A percentile compares a stretch with the other conserved stretches of the same genome.
Evolutionary conservation across 2,113 vertebrate genomes (phyloP).

Genomic region (Podocnemis expansa): DNA sequence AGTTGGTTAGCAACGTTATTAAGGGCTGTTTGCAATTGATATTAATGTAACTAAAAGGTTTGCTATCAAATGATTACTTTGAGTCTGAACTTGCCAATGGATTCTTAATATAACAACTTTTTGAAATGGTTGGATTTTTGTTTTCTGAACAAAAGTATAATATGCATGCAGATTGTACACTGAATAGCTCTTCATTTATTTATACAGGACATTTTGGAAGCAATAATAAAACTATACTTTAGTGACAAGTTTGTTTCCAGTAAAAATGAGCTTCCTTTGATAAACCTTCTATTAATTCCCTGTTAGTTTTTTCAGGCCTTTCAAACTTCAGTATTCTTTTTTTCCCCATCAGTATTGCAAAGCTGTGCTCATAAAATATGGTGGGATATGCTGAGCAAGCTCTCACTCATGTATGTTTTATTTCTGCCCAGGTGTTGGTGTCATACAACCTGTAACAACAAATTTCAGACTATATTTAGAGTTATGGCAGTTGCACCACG

Average conservation of each 20-base stretch:
- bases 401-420: no score
- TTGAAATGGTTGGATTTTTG: not conserved
- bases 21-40: not conserved
- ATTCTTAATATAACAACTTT: not conserved
- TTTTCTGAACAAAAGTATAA: not conserved
- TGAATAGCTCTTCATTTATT: not conserved
- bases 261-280: not conserved
- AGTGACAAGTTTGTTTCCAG: not conserved
- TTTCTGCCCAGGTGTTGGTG: no score
- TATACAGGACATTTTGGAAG: not conserved
- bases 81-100: not conserved
- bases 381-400: not conserved
- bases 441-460: no score
- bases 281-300: not conserved
- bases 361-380: no score
- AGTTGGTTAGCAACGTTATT: not conserved
- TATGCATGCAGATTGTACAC: not conserved
- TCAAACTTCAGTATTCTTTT: no score
- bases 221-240: not conserved
- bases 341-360: no score
- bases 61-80: not conserved
- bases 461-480: no score
- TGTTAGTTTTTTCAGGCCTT: no score
- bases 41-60: not conserved
- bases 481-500: no score